Evolutionary conservation across 1,140 invertebrate genomes (phyloP).

Genomic region (Littorina saxatilis): DNA sequence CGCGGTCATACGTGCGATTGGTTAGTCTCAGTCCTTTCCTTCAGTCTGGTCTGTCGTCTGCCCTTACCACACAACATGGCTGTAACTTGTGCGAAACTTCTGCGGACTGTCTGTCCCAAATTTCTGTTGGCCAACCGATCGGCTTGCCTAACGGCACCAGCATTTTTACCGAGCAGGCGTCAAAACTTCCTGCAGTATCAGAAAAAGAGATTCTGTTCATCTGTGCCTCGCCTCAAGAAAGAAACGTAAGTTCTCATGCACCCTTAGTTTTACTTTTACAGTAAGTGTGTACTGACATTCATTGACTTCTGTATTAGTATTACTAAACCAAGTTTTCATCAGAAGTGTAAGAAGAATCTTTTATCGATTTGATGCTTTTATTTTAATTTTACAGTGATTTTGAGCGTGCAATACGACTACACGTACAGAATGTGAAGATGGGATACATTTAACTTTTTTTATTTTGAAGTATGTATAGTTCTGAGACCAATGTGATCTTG

Average conservation of each 20-base stretch:
- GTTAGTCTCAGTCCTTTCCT: neutral
- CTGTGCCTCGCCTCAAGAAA: slow-evolving; percentile 53
- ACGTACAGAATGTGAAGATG: too few species aligned
- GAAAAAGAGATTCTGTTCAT: slow-evolving; percentile 47
- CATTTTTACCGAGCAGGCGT: slow-evolving; percentile 1
- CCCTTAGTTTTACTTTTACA: too few species aligned
- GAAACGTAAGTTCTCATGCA: slow-evolving; percentile 54
- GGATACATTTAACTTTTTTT: too few species aligned
- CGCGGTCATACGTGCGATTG: too few species aligned
- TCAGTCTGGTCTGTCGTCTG: neutral
- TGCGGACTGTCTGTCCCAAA: neutral
- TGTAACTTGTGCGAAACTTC: neutral
- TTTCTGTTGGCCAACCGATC: slow-evolving; percentile 9
- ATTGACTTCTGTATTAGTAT: neutral
- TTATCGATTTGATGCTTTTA: neutral
- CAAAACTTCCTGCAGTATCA: neutral
- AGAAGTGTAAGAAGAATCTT: neutral
- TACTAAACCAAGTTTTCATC: neutral
- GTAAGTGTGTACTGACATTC: too few species aligned
- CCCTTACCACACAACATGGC: slow-evolving; percentile 4
- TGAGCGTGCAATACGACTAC: too few species aligned
- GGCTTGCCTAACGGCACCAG: slow-evolving; percentile 2
- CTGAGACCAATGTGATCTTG: neutral
- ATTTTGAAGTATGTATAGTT: neutral
- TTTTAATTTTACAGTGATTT: neutral